These are phyloP conservation scores for Aphodius sticticus DNA, from an alignment of 2,888 invertebrate species.

Conservation along the genomic window DNA sequence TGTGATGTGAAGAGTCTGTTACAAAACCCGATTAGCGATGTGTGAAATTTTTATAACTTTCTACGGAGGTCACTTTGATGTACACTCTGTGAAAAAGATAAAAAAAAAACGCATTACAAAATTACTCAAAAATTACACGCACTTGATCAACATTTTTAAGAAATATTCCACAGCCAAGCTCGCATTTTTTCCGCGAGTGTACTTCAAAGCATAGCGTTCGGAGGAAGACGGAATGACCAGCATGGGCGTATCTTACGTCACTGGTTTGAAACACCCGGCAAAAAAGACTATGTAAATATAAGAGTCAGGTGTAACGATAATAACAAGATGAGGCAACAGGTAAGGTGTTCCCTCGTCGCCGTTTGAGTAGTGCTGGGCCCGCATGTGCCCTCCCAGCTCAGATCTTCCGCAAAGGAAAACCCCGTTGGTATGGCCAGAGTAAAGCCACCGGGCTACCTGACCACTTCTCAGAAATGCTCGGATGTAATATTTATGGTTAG, in stretches of 20 bases:
- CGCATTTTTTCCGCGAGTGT: not conserved
- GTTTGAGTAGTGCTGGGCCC: not conserved
- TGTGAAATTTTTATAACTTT: not conserved
- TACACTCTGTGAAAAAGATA: not conserved
- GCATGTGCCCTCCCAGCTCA: not conserved
- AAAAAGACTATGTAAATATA: not conserved
- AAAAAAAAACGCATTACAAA: too few relatives aligned
- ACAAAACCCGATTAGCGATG: not conserved
- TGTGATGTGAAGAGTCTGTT: not conserved
- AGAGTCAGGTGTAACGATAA: conserved; percentile 4
- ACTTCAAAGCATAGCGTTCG: not conserved
- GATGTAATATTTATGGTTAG: conserved; percentile 4
- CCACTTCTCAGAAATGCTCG: not conserved
- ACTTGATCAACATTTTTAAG: too few relatives aligned
- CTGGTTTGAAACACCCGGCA: not conserved
- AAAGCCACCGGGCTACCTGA: not conserved
- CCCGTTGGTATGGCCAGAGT: not conserved
- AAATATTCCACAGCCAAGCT: too few relatives aligned
- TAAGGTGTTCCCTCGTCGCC: not conserved
- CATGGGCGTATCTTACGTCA: not conserved
- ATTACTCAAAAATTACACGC: too few relatives aligned
- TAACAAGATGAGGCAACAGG: not conserved
- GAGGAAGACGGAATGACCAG: not conserved
- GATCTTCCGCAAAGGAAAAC: not conserved
- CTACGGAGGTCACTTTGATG: not conserved